Conservation (phyloP, 2,113 vertebrate species). For the Hipposideros armiger region DNA sequence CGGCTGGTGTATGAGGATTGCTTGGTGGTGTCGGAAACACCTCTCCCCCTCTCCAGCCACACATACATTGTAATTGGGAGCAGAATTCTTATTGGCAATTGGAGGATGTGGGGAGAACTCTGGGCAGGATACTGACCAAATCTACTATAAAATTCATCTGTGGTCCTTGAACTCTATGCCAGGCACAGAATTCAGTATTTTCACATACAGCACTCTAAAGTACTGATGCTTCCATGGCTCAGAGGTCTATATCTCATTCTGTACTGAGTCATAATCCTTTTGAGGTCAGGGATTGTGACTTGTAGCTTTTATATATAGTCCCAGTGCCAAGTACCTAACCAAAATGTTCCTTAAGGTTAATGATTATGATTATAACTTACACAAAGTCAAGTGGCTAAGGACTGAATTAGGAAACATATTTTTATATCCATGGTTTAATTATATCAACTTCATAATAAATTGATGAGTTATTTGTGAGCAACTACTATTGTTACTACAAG, state of each 20-base stretch:
- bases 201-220: background rate
- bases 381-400: background rate
- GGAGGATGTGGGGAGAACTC: background rate
- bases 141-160: background rate
- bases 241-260: background rate
- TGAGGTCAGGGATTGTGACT: background rate
- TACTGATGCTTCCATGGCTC: background rate
- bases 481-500: background rate
- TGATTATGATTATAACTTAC: background rate
- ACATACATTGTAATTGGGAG: background rate
- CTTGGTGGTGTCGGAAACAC: background rate
- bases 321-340: background rate
- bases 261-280: background rate
- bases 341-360: background rate
- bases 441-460: background rate
- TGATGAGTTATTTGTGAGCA: slow-evolving; percentile 4
- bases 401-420: background rate
- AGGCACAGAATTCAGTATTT: background rate
- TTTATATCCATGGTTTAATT: slow-evolving; percentile 23
- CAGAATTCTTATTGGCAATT: background rate
- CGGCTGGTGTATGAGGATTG: background rate
- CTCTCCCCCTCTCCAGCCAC: no score
- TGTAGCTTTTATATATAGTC: background rate
- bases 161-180: background rate
- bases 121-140: background rate